Conservation (phyloP, 2,888 invertebrate genomes). For the Willowsia nigromaculata region DNA sequence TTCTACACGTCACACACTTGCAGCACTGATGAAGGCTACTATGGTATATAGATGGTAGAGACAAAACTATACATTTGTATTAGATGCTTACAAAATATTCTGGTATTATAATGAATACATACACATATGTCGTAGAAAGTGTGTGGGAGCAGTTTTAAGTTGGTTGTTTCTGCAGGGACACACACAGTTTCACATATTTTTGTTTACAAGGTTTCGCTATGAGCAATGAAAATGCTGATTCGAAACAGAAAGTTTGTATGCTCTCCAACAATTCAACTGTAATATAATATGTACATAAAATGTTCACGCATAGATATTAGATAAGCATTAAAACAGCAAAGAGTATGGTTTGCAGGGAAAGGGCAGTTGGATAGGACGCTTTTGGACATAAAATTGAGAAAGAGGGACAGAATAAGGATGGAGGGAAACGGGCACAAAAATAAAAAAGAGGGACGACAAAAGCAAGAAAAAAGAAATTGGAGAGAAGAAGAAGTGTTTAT, state of each 20-base stretch:
- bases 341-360: too few species aligned
- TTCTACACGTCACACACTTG: neutral
- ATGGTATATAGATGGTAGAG: too few species aligned
- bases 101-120: too few species aligned
- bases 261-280: neutral
- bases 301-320: neutral
- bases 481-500: conserved; percentile 60
- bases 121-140: too few species aligned
- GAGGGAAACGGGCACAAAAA: neutral
- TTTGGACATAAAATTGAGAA: neutral
- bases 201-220: neutral
- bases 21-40: neutral
- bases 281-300: neutral
- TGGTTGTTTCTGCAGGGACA: neutral
- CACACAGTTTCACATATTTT: neutral
- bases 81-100: too few species aligned
- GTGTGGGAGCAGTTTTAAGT: neutral
- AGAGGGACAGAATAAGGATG: neutral
- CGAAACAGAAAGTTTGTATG: neutral
- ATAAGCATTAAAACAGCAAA: neutral
- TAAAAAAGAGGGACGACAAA: neutral
- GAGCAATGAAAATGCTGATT: too few species aligned
- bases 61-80: too few species aligned
- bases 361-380: neutral
- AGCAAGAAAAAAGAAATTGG: conserved; percentile 29